Conservation (phyloP, 2,888 invertebrate species). For the Sinhomidia bicolor region DNA sequence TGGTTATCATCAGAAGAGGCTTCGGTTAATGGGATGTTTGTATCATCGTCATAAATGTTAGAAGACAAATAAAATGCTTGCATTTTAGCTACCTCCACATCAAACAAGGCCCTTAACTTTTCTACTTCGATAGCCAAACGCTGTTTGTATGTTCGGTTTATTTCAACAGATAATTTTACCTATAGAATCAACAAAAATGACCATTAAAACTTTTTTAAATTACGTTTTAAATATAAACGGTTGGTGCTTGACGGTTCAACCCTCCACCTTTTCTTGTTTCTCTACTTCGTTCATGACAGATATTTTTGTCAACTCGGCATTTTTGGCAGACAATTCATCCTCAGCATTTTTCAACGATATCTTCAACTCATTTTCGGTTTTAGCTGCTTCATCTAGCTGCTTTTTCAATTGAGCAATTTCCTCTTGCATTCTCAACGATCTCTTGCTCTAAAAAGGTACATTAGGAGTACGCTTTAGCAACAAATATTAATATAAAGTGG, state of each 20-base stretch:
- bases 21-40: background rate
- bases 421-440: slow-evolving; percentile 31
- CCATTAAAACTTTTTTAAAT: background rate
- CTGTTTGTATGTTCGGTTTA: slow-evolving; percentile 52
- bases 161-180: slow-evolving; percentile 22
- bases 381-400: slow-evolving; percentile 4
- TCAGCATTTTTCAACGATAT: slow-evolving; percentile 25
- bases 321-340: slow-evolving; percentile 31
- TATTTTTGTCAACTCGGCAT: slow-evolving; percentile 25
- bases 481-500: too few relatives aligned
- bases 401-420: slow-evolving; percentile 44
- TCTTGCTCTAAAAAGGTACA: slow-evolving; percentile 53
- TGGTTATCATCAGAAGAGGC: background rate
- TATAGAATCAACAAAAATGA: background rate
- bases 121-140: slow-evolving; percentile 57
- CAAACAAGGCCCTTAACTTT: slow-evolving; percentile 56
- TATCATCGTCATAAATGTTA: slow-evolving; percentile 37
- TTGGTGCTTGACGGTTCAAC: too few relatives aligned
- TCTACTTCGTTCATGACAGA: slow-evolving; percentile 36
- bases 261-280: slow-evolving; percentile 35
- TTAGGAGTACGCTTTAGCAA: too few relatives aligned
- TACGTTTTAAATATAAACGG: background rate
- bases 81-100: slow-evolving; percentile 62
- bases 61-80: slow-evolving; percentile 60
- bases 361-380: slow-evolving; percentile 46